Base-by-base conservation (phyloP, 2,888 invertebrate species). In the Diaphora mendica region DNA sequence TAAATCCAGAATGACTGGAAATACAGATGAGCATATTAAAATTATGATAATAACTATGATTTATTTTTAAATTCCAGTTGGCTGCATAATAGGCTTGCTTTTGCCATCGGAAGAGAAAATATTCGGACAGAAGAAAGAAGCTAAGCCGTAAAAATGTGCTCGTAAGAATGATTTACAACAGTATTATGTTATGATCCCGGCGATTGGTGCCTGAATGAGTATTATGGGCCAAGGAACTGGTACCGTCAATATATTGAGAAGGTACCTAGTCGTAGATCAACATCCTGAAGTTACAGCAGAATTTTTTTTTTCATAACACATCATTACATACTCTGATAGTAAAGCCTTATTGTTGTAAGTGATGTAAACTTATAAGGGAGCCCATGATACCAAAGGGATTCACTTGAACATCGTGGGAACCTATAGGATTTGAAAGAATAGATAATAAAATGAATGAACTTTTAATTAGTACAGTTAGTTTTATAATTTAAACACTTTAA, bases 71-170 rank as follows among this genome's bases (percentile, higher is more conserved):
- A 51, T 71, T 93, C 90, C 90, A 95, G 94, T 83, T 79, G 93
- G 93, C 2, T 93, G 92, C 0, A 0, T 91, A 0, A 73, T 93
- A 0, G 94, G 88, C 0, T 85, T 93, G 0, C 77, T 94, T 2
- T 80, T 95, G n/a, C 94, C 94, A 0, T 82, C 88, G 11, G 91
- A 93, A 1, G 82, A 79, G 39, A 79, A 82, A 68, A 77, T 87
- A n/a, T 26, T 59, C 0, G 76, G 79, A 33, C 79, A 80, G 33
- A 84, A 82, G 64, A 82, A 86, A 73, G 55, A 39, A 13, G 20
- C 68, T n/a, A 82, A 81, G 67, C 75, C 79, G n/a, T 81, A 78
- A 78, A 72, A 26, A 26, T 9, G 30, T 39, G n/a, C 55, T 2
- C 2, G 15, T 55, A 26, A 64, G 15, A 26, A 59, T 42, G 59